Conservation (phyloP, 2,888 invertebrate genomes). For the Andrena bucephala region DNA sequence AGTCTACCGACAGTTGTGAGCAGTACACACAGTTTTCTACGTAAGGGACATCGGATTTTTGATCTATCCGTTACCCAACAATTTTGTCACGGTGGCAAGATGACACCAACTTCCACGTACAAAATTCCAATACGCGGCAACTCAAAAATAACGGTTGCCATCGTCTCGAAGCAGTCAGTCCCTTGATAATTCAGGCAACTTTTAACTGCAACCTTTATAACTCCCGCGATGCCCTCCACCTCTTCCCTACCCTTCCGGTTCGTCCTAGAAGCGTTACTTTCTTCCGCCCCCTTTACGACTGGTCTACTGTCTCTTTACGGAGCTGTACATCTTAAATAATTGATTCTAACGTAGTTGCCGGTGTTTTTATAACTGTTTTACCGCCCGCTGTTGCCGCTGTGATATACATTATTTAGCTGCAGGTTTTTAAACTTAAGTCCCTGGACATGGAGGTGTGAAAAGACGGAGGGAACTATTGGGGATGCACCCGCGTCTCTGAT, state of each 20-base stretch:
- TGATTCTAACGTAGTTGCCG: conserved; percentile 84
- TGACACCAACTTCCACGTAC: conserved; percentile 21
- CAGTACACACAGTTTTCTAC: too few species aligned
- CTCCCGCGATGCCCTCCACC: conserved; percentile 71
- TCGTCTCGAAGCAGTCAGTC: conserved; percentile 70
- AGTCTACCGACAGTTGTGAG: too few species aligned
- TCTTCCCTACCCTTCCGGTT: conserved; percentile 50
- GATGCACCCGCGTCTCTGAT: conserved; percentile 31
- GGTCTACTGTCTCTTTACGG: conserved; percentile 80
- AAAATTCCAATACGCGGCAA: conserved; percentile 59
- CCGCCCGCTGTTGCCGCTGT: conserved; percentile 79
- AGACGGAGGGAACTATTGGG: conserved; percentile 53
- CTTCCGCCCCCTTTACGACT: conserved; percentile 82
- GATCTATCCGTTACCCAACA: conserved; percentile 2
- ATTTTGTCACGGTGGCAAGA: conserved; percentile 21
- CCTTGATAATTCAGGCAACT: conserved; percentile 82
- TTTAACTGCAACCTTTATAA: conserved; percentile 82
- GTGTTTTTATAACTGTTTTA: conserved; percentile 85
- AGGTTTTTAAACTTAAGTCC: conserved; percentile 80
- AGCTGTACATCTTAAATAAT: conserved; percentile 82
- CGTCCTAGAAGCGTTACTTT: conserved; percentile 70
- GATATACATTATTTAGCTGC: conserved; percentile 80
- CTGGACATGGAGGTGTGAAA: conserved; percentile 68
- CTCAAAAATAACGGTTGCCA: conserved; percentile 64
- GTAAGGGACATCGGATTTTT: conserved; percentile 7